Base-by-base conservation (phyloP, 2,888 invertebrate species). In the Polydrusus cervinus region DNA sequence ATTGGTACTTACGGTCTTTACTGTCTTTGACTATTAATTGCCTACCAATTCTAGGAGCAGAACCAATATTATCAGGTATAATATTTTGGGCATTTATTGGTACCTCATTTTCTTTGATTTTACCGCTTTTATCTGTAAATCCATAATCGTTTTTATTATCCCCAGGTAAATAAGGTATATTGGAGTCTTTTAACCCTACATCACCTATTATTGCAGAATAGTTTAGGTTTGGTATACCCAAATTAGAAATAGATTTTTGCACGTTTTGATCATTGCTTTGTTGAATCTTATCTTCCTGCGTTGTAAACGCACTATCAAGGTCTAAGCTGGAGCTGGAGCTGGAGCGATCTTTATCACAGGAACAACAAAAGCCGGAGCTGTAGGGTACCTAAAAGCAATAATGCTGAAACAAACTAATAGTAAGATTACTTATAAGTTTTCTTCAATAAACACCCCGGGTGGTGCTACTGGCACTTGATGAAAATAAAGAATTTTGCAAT, bases 311-410 rank as follows among this genome's bases (percentile, higher is more conserved):
- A 18, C 40, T 66, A 8, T 18, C 34, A 40, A 47, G 34, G 38
- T 57, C 6, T 5, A 45, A 62, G 60, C 25, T 61, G 51, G 40
- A 7, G 60, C 25, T 61, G 51, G 40, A 7, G 13, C 61, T 30
- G 13, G 47, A 3, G 6, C 7, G 34, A 53, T 7, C 13, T 43
- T 57, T 70, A 1, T 25, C 13, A 80, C 89, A 89, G 30, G 88
- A 87, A 79, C 89, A 89, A 80, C 89, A 89, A 81, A 89, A 89
- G n/a, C 89, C 89, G 69, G 87, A 84, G 79, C 88, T 89, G 57
- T 77, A 79, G 7, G 78, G 78, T 16, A 77, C 60, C 72, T 75
- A 53, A 11, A 71, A 65, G 13, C 11, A 65, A 53, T n/a, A 55
- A 51, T 51, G 11, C 40, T 25, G 25, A 25, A 25, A 25, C 25